Base-by-base conservation (phyloP, 1,140 invertebrate species). In the Hycleus cichorii region DNA sequence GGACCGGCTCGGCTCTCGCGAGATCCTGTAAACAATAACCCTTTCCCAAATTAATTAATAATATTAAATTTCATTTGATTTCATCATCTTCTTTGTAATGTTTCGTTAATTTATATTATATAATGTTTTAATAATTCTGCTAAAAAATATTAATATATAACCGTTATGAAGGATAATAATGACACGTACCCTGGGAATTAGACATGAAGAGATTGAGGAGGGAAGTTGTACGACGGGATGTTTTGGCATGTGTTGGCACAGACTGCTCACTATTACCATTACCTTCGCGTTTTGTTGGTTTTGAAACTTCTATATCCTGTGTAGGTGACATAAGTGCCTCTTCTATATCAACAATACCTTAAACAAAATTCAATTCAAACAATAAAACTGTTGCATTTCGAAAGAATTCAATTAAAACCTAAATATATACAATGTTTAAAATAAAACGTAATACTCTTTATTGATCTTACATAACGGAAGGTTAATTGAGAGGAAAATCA, bases 181-280 rank as follows among this genome's bases (percentile, higher is more conserved):
- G 4, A 55, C 66, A 81, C 79, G 73, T 92, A 86, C 89, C 90
- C 85, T 91, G 89, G 79, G 90, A 91, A 80, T 91, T 91, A 80
- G 90, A 90, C 81, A 91, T 91, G 83, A 93, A 94, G 78, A 93
- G 83, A 84, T 94, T 93, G 76, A 93, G 84, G 74, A 94, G 84
- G 76, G 91, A 93, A 75, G 90, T 93, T 77, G 91, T 91, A 80
- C 91, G 88, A 77, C 90, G 87, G 75, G 89, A 91, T 77, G 87
- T 82, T 84, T 90, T 90, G 78, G 78, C 68, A 69, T 73, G 69
- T 71, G 70, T 73, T 71, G 68, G 69, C 69, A 70, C 71, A 64
- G 67, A 73, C 64, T 70, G 69, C 51, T 71, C 70, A 60, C 58
- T 66, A 64, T 76, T 59, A 63, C 65, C 72, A 81, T 78, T 67